Percentiles rank a stretch among this genome's conserved stretches.
These are phyloP conservation scores for Tromatobia lineatoria DNA, from an alignment of 2,888 invertebrate genomes.

Conservation along the genomic window DNA sequence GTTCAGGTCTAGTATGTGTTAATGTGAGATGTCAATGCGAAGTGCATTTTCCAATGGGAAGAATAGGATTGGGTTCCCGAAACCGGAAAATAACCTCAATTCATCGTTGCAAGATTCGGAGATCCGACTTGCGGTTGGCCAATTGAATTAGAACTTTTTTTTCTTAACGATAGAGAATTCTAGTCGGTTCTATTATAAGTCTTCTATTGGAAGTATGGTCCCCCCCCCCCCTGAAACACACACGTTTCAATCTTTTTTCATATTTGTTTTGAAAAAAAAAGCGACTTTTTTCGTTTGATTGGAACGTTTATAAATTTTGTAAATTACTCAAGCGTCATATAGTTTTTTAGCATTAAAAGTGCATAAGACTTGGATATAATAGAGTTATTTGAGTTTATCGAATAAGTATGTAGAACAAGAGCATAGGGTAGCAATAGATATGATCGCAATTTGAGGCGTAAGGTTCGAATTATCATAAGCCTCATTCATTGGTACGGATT, in stretches of 20 bases:
- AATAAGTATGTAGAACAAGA: neutral
- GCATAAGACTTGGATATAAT: neutral
- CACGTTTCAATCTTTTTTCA: no score
- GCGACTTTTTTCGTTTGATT: no score
- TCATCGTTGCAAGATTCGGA: no score
- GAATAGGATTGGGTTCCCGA: neutral
- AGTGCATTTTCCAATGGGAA: neutral
- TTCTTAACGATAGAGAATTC: no score
- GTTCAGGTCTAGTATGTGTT: neutral
- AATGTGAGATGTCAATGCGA: neutral
- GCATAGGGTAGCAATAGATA: neutral
- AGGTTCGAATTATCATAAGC: conserved; percentile 17
- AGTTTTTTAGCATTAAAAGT: neutral
- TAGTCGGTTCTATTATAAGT: no score
- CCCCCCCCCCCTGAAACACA: no score
- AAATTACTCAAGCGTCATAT: neutral
- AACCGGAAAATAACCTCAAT: no score
- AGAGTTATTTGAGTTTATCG: conserved; percentile 4
- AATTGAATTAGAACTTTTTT: no score
- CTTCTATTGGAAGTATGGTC: no score
- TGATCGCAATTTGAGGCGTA: conserved; percentile 14
- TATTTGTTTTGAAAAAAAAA: no score
- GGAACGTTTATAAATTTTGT: no score
- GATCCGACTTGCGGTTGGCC: no score
- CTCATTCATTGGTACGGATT: conserved; percentile 36